A percentile compares a stretch with the other conserved stretches of the same genome.
Evolutionary conservation across 2,113 vertebrate genomes (phyloP).

Genomic region (Probosciger aterrimus): DNA sequence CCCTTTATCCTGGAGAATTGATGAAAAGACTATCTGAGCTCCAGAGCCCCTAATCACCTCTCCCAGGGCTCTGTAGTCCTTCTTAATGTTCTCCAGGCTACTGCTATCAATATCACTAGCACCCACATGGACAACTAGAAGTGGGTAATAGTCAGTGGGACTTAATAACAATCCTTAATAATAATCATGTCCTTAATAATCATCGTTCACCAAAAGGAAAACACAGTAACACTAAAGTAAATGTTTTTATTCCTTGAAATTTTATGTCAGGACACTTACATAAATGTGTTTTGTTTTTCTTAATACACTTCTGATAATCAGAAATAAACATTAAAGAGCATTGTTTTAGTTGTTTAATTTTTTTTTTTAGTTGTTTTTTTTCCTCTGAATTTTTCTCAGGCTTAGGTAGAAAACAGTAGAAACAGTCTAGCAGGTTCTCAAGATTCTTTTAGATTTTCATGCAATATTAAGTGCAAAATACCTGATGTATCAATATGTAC

Average conservation of each 20-base stretch:
- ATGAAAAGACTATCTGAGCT: no score
- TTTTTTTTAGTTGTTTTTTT: background rate
- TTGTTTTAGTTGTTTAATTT: background rate
- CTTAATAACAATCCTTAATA: background rate
- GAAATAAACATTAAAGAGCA: background rate
- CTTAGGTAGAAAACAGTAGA: background rate
- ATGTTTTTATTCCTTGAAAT: background rate
- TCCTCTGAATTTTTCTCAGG: background rate
- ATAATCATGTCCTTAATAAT: background rate
- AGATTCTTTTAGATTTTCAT: background rate
- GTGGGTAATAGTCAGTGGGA: no score
- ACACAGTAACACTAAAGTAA: background rate
- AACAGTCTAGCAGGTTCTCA: background rate
- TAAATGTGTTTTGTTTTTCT: background rate
- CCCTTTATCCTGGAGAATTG: no score
- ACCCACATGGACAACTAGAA: no score
- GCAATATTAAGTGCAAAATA: background rate
- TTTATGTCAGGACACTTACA: background rate
- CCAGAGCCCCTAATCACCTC: no score
- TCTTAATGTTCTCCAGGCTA: no score
- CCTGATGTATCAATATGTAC: background rate
- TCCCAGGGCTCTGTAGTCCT: no score
- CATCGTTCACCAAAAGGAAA: background rate
- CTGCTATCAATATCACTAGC: no score
- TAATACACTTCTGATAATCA: background rate